Evolutionary conservation across 2,113 vertebrate species (phyloP).

Genomic region (Rallus limicola): DNA sequence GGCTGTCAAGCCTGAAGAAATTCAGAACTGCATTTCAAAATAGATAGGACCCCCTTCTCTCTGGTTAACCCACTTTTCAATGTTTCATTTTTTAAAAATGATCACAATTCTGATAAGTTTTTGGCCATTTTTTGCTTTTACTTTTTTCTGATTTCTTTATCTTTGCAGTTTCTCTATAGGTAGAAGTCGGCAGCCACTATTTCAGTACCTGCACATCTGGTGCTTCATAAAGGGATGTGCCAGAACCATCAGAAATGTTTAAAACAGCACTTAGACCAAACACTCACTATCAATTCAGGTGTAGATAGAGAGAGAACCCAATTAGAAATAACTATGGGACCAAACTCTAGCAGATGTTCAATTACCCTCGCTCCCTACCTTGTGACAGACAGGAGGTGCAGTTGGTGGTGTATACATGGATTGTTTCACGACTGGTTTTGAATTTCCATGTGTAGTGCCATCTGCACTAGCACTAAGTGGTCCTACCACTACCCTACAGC

Average conservation of each 20-base stretch:
- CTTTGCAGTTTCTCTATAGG: slow-evolving; percentile 5
- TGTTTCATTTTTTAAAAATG: not conserved
- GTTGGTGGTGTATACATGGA: not conserved
- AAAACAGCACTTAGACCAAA: slow-evolving; percentile 58
- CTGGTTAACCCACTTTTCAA: not conserved
- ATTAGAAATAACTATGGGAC: slow-evolving; percentile 39
- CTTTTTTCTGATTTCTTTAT: not conserved
- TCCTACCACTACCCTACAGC: not conserved
- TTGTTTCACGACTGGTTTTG: not conserved
- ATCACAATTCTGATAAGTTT: not conserved
- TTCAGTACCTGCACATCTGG: slow-evolving; percentile 69
- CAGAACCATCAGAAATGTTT: slow-evolving; percentile 68
- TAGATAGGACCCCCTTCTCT: not conserved
- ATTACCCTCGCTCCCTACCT: slow-evolving; percentile 42
- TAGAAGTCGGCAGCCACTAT: not conserved
- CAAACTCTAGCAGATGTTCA: slow-evolving; percentile 59
- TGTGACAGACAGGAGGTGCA: slow-evolving; percentile 29
- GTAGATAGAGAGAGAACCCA: slow-evolving; percentile 38
- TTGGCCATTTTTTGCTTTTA: not conserved
- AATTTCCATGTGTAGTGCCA: slow-evolving; percentile 2
- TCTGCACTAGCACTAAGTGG: not conserved
- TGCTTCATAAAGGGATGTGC: slow-evolving; percentile 65
- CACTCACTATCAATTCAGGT: slow-evolving; percentile 58
- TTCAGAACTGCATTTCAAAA: not conserved
- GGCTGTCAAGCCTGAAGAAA: slow-evolving; percentile 15